phyloP scores from a whole-genome alignment of 1,140 invertebrate species.

The Caenorhabditis inopinata region DNA sequence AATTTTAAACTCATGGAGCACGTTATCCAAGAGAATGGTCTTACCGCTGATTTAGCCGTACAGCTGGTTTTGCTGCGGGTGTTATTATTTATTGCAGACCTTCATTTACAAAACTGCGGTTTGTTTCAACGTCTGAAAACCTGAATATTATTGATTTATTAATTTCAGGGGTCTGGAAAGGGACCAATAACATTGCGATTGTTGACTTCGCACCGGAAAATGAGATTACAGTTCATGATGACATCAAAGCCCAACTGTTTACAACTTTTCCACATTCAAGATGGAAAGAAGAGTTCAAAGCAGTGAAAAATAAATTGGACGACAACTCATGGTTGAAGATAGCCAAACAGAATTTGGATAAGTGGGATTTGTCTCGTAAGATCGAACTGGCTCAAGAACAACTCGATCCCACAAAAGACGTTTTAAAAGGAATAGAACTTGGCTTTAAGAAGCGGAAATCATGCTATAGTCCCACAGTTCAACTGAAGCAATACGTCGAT shows the following conservation, averaged over 20 bases:
- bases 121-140: background rate
- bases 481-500: too few species aligned
- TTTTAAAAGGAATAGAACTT: too few species aligned
- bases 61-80: background rate
- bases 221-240: background rate
- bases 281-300: background rate
- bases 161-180: background rate
- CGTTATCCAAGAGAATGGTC: background rate
- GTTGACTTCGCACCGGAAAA: background rate
- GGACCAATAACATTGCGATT: background rate
- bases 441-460: too few species aligned
- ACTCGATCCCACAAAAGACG: too few species aligned
- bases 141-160: background rate
- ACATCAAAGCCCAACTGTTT: background rate
- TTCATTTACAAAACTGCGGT: background rate
- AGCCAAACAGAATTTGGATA: background rate
- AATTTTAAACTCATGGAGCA: background rate
- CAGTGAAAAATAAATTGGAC: background rate
- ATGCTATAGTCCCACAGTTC: too few species aligned
- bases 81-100: background rate
- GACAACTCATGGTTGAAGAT: background rate
- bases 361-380: too few species aligned
- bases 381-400: too few species aligned
- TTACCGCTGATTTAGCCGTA: background rate
- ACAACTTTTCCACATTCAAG: background rate